Percentiles rank a stretch among this genome's conserved stretches.
phyloP scores from a whole-genome alignment of 2,113 vertebrate species.

The Chaetura pelagica region DNA sequence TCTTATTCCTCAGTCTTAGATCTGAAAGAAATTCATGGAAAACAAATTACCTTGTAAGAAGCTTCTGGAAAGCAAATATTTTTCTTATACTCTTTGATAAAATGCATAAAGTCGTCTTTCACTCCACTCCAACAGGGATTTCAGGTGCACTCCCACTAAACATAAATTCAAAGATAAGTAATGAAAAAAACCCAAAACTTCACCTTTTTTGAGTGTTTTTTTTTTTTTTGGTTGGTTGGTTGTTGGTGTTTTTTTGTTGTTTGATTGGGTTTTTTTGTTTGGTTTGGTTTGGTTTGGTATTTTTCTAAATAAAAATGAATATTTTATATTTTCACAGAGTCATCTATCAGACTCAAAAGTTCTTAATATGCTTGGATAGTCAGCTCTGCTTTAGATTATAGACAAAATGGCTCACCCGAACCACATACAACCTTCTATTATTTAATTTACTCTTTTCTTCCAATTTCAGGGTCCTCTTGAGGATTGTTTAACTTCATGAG shows the following conservation, averaged over 20 bases:
- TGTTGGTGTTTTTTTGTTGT: neutral
- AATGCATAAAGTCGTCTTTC: neutral
- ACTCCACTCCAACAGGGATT: neutral
- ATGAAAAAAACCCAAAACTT: neutral
- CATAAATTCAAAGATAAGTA: neutral
- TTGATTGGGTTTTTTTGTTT: too few relatives aligned
- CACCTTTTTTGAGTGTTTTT: neutral
- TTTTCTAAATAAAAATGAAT: neutral
- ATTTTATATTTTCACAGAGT: neutral
- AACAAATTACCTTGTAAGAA: neutral
- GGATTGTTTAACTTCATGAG: neutral
- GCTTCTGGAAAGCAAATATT: neutral
- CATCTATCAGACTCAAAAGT: neutral
- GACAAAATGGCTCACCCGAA: neutral
- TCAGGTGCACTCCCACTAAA: neutral
- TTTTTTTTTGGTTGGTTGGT: too few relatives aligned
- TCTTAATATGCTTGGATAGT: neutral
- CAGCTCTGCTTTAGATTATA: neutral
- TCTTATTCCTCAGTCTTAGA: neutral
- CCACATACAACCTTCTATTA: neutral
- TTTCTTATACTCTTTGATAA: neutral
- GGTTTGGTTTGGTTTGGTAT: neutral
- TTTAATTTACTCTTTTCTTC: neutral
- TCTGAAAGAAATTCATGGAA: neutral
- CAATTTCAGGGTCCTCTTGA: neutral